phyloP scores from a whole-genome alignment of 2,888 invertebrate genomes.

The Deilephila elpenor region DNA sequence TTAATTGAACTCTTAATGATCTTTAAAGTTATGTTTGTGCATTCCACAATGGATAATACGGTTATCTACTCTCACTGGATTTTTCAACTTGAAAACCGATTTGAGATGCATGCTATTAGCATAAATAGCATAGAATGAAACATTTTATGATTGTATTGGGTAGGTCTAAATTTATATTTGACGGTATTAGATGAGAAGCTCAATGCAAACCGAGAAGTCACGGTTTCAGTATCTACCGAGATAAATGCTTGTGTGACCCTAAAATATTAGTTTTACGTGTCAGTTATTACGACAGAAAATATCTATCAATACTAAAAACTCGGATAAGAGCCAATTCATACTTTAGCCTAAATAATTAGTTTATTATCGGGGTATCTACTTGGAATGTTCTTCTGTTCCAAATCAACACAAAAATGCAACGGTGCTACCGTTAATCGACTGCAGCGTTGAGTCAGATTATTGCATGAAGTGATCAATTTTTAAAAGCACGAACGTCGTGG shows the following conservation, averaged over 20 bases:
- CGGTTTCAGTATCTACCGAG: too few relatives aligned
- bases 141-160: background rate
- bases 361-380: background rate
- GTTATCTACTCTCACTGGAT: background rate
- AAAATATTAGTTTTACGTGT: too few relatives aligned
- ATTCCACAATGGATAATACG: background rate
- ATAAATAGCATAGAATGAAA: background rate
- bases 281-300: too few relatives aligned
- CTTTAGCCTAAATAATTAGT: background rate
- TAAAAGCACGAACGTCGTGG: slow-evolving; percentile 40
- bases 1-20: slow-evolving; percentile 41
- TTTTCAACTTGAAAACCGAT: background rate
- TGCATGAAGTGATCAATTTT: slow-evolving; percentile 47
- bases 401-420: slow-evolving; percentile 33
- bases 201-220: too few relatives aligned
- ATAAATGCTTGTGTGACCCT: too few relatives aligned
- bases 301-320: too few relatives aligned
- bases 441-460: slow-evolving; percentile 38
- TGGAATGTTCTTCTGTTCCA: slow-evolving; percentile 18
- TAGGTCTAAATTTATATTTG: too few relatives aligned
- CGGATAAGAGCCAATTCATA: too few relatives aligned
- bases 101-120: background rate
- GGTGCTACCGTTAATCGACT: slow-evolving; percentile 39
- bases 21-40: slow-evolving; percentile 19
- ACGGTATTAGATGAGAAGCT: too few relatives aligned